Evolutionary conservation across 2,797 vertebrate species (phyloP).

Genomic region (Cirrhinus mrigala): DNA sequence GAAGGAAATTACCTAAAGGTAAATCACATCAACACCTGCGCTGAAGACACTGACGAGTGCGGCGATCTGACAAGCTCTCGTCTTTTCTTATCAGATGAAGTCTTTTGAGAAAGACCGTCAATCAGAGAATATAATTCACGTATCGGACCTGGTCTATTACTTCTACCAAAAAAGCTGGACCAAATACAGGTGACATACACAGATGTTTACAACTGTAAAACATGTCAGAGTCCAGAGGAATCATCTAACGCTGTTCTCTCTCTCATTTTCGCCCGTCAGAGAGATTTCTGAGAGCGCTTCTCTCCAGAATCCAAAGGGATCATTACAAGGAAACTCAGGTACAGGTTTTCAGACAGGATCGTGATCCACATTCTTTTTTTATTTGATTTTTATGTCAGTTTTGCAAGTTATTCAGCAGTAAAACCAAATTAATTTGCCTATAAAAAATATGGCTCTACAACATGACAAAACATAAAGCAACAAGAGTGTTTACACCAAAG

Average conservation of each 20-base stretch:
- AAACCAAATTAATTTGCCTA: neutral
- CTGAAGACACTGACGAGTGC: neutral
- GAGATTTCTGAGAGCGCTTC: slow-evolving; percentile 88
- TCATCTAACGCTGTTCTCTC: slow-evolving; percentile 20
- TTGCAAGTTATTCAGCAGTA: neutral
- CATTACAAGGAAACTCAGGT: slow-evolving; percentile 88
- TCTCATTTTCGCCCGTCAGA: slow-evolving; percentile 77
- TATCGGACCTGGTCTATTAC: slow-evolving; percentile 89
- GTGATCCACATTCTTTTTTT: too few relatives aligned
- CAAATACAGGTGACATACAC: slow-evolving; percentile 77
- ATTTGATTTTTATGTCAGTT: neutral
- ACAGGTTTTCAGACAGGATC: slow-evolving; percentile 7
- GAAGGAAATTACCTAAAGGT: slow-evolving; percentile 95
- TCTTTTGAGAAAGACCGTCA: slow-evolving; percentile 96
- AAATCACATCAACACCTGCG: slow-evolving; percentile 48
- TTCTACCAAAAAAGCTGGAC: slow-evolving; percentile 89
- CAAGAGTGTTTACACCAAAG: too few relatives aligned
- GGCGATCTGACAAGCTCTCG: neutral
- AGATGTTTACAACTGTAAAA: slow-evolving; percentile 18
- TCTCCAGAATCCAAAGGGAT: slow-evolving; percentile 91
- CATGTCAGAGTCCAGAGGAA: neutral
- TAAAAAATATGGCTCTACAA: too few relatives aligned
- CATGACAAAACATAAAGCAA: too few relatives aligned
- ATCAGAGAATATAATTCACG: slow-evolving; percentile 92
- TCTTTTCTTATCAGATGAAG: slow-evolving; percentile 82